Evolutionary conservation across 2,797 vertebrate species (phyloP).

Genomic region (Betta splendens): DNA sequence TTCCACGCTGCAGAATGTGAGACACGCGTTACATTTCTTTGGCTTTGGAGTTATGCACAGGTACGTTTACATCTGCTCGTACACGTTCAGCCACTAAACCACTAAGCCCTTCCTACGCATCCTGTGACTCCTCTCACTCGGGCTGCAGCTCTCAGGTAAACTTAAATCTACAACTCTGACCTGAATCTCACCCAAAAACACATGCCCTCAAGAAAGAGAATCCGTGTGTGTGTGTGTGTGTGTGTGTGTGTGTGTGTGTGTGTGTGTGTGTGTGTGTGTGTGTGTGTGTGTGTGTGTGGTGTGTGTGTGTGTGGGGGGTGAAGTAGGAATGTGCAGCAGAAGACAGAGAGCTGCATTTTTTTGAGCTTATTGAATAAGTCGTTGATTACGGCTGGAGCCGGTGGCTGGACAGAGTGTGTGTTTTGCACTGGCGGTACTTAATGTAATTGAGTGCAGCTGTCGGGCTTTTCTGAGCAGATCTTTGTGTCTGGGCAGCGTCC

Average conservation of each 20-base stretch:
- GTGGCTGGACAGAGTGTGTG: slow-evolving; percentile 64
- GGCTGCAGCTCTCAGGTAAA: slow-evolving; percentile 46
- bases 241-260: slow-evolving; percentile 10
- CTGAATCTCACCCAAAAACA: slow-evolving; percentile 33
- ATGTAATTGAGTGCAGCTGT: slow-evolving; percentile 81
- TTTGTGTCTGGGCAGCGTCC: slow-evolving; percentile 73
- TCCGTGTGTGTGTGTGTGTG: slow-evolving; percentile 15
- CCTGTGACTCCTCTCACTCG: slow-evolving; percentile 7
- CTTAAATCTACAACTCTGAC: slow-evolving; percentile 51
- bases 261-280: too few species aligned
- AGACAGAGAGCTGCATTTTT: slow-evolving; percentile 62
- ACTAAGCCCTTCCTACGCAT: background rate
- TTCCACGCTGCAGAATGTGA: slow-evolving; percentile 49
- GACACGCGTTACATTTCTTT: slow-evolving; percentile 57
- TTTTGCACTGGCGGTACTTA: slow-evolving; percentile 67
- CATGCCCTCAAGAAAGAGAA: slow-evolving; percentile 29
- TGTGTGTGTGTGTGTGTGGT: slow-evolving; percentile 8
- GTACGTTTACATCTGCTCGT: slow-evolving; percentile 57
- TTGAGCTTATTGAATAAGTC: slow-evolving; percentile 76
- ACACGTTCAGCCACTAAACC: slow-evolving; percentile 18
- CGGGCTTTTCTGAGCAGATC: slow-evolving; percentile 61
- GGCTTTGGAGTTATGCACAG: slow-evolving; percentile 40
- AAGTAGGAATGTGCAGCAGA: slow-evolving; percentile 11
- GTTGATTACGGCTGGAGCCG: slow-evolving; percentile 74
- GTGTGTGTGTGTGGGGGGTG: too few species aligned